Base-by-base conservation (phyloP, 2,797 vertebrate species). In the Notamacropus eugenii region DNA sequence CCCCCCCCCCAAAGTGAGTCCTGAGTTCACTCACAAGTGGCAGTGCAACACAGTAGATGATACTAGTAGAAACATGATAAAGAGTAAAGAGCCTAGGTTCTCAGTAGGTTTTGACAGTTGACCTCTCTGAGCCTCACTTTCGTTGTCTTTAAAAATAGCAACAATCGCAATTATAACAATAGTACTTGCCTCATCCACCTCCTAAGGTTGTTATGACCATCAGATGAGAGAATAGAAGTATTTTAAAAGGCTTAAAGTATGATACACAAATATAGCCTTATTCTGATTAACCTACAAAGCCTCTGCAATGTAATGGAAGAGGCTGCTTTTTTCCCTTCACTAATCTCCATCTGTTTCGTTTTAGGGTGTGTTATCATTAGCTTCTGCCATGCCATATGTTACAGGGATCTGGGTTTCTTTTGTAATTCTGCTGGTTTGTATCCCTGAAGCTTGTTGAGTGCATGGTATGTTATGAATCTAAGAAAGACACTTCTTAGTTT, bases 401-500 rank as follows among this genome's bases (percentile, higher is more conserved):
- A 87, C 6, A 13, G 14, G 90, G 40, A 12, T 27, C 8, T 0
- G 0, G 22, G n/a, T 13, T 90, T 67, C 91, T 40, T 1, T 0
- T 0, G 67, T 22, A 5, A 93, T 55, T 34, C 96, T 9, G 0
- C 74, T 1, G 91, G 50, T 91, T 92, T 52, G 0, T 19, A 28
- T 62, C 91, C 93, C 90, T 22, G 46, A 67, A 90, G 93, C 74
- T 22, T 22, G 29, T 27, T 28, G 93, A 93, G 95, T 6, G 59
- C 34, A 4, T 0, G 28, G 0, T 82, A 90, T 34, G 87, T 29
- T 50, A n/a, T 4, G 34, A 54, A 34, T 82, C 94, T 93, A n/a
- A 94, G 92, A 50, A 67, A 67, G 92, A 90, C 67, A 59, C 74
- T n/a, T 91, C 74, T 58, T 55, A 50, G 62, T 55, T 62, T 96